Evolutionary conservation across 2,888 invertebrate genomes (phyloP), one percentile per base, ranked within the genome.

Genomic region (Caenorhabditis japonica): DNA sequence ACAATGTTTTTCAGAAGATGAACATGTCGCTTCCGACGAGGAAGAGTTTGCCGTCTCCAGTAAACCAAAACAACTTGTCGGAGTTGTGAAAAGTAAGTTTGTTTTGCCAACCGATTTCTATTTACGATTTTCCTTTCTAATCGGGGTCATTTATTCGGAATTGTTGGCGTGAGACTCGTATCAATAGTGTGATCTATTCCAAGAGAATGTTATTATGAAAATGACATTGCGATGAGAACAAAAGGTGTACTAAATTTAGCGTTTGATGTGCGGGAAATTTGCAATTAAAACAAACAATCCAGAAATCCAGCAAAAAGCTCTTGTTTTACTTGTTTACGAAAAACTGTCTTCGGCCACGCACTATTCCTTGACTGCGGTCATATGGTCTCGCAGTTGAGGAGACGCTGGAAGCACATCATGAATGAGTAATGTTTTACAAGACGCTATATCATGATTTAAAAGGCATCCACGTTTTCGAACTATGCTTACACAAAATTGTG

Each of bases 21-120:
- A 85, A 23, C 68, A 55, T 3, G 77, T 51, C 10, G 77, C 53
- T 21, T 83, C 83, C 3, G 85, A 86, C 38, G 87, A 87, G 19
- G 87, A 85, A 33, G 87, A 87, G 56, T 87, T 83, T 59, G 85
- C 85, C n/a, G 82, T 86, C 21, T 79, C 81, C 12, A 95, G 93
- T 89, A 93, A 93, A 88, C 95, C 95, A 92, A 79, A 94, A 94
- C 89, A 90, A 94, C 87, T 94, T 94, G 76, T 94, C 94, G 84
- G 94, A 94, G 95, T 96, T 87, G 93, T 94, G 83, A 92, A 95
- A 92, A 93, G 94, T 94, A 91, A 89, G 88, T 82, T 38, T 41
- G 2, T 21, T 41, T 38, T 38, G 25, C 43, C 23, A 17, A 19
- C 39, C 27, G 17, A 15, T 43, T 30, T 12, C 3, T 8, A 33